Conservation (phyloP, 2,888 invertebrate species). For the Podotricha telesiphe region DNA sequence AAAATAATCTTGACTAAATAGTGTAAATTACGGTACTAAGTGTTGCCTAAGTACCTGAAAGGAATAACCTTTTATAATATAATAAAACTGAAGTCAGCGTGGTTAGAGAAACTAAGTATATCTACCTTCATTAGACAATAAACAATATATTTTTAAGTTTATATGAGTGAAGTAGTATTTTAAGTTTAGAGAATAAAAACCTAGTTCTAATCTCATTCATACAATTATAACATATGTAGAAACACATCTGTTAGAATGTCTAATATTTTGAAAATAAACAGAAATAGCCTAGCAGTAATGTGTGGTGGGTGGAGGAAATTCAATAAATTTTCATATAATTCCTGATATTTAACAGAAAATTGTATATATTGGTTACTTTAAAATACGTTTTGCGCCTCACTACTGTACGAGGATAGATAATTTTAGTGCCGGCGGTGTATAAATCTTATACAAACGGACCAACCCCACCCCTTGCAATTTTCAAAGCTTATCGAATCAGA, state of each 20-base stretch:
- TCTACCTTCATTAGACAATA: neutral
- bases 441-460: constrained; percentile 7
- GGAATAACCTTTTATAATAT: neutral
- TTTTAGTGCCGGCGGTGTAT: neutral
- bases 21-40: constrained; percentile 6
- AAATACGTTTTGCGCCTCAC: neutral
- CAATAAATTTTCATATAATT: too few relatives aligned
- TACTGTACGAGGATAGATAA: constrained; percentile 1
- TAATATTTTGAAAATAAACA: too few relatives aligned
- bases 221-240: too few relatives aligned
- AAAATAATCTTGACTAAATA: neutral
- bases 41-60: constrained; percentile 1
- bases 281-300: too few relatives aligned
- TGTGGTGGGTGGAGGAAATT: too few relatives aligned
- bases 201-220: too few relatives aligned
- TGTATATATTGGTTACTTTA: neutral
- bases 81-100: neutral
- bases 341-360: too few relatives aligned
- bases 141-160: too few relatives aligned
- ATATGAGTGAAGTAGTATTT: too few relatives aligned
- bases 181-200: too few relatives aligned
- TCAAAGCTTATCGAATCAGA: constrained; percentile 1
- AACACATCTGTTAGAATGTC: too few relatives aligned
- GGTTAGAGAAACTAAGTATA: neutral
- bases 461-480: constrained; percentile 12